A percentile compares a stretch with the other conserved stretches of the same genome.
phyloP scores from a whole-genome alignment of 2,888 invertebrate species.

The Brenthis daphne region DNA sequence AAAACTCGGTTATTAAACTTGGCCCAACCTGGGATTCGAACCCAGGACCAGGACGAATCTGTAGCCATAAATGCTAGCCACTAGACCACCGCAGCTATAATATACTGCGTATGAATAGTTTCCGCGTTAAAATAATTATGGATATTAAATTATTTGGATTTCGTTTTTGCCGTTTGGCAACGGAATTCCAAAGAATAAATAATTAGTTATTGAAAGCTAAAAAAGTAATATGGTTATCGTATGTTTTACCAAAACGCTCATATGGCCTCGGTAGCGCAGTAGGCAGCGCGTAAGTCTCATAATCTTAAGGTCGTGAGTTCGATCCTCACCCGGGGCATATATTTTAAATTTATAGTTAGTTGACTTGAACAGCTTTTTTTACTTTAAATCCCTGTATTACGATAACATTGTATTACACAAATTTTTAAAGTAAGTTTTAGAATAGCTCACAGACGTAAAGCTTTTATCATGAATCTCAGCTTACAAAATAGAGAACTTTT shows the following conservation, averaged over 20 bases:
- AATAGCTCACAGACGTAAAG: not conserved
- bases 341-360: slow-evolving; percentile 19
- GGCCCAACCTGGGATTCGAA: too few species aligned
- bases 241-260: not conserved
- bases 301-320: slow-evolving; percentile 97
- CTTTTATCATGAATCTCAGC: too few species aligned
- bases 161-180: too few species aligned
- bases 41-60: too few species aligned
- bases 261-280: slow-evolving; percentile 90
- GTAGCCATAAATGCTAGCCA: too few species aligned
- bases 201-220: too few species aligned
- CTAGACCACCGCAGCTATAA: too few species aligned
- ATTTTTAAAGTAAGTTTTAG: not conserved
- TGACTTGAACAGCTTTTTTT: not conserved
- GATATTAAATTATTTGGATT: too few species aligned
- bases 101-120: too few species aligned
- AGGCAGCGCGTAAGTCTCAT: slow-evolving; percentile 95
- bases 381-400: not conserved
- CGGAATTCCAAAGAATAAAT: too few species aligned
- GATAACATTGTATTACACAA: not conserved
- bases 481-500: not conserved
- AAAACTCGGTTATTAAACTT: too few species aligned
- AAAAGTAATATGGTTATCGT: not conserved
- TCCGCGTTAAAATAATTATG: too few species aligned
- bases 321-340: slow-evolving; percentile 91